Conservation (phyloP, 1,140 invertebrate genomes). For the Philotrypesis tridentata region DNA sequence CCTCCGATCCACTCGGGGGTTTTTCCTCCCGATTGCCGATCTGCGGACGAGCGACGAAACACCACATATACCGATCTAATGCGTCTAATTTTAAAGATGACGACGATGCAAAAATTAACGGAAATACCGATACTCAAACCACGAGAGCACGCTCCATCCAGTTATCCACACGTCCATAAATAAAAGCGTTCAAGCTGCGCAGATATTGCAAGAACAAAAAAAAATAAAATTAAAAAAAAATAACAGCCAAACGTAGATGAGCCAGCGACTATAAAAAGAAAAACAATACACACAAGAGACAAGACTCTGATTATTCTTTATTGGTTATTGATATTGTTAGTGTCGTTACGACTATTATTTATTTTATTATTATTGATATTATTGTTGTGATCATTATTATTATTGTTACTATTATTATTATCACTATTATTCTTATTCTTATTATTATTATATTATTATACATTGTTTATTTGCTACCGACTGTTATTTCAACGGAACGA, state of each 20-base stretch:
- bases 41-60: neutral
- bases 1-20: neutral
- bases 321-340: neutral
- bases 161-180: constrained; percentile 18
- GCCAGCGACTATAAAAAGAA: neutral
- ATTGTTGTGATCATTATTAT: neutral
- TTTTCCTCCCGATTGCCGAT: neutral
- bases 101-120: neutral
- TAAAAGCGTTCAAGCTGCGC: constrained; percentile 5
- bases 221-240: too few relatives aligned
- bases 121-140: neutral
- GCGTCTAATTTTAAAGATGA: neutral
- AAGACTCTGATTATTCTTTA: constrained; percentile 20
- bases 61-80: too few relatives aligned
- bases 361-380: neutral
- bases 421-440: neutral
- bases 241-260: constrained; percentile 18
- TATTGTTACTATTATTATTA: neutral
- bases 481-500: neutral
- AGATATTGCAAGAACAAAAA: neutral
- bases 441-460: neutral
- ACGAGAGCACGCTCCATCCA: constrained; percentile 25
- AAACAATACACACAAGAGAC: constrained; percentile 10
- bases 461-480: neutral
- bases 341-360: neutral